phyloP scores from a whole-genome alignment of 1,140 invertebrate species.

The Dinothrombium tinctorium region DNA sequence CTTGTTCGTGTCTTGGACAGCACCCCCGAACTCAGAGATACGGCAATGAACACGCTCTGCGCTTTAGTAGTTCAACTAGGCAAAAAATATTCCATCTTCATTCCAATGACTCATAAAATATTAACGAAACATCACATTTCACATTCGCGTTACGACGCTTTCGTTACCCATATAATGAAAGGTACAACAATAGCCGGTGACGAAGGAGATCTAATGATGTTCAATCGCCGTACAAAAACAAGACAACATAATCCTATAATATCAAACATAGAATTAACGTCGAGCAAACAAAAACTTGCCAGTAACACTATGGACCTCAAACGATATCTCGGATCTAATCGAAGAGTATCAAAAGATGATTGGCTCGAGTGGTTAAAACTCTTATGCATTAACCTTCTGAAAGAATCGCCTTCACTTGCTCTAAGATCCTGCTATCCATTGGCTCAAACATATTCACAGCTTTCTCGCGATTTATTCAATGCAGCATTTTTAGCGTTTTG shows the following conservation, averaged over 20 bases:
- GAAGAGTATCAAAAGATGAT: slow-evolving; percentile 83
- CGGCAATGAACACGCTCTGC: slow-evolving; percentile 74
- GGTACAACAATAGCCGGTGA: slow-evolving; percentile 22
- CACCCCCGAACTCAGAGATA: slow-evolving; percentile 19
- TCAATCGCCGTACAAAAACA: slow-evolving; percentile 8
- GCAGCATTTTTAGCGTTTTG: slow-evolving; percentile 97
- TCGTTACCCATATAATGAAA: slow-evolving; percentile 26
- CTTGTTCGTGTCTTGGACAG: slow-evolving; percentile 55
- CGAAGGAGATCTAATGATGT: slow-evolving; percentile 21
- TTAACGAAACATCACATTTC: slow-evolving; percentile 54
- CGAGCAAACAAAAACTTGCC: slow-evolving; percentile 5
- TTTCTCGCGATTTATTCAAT: slow-evolving; percentile 87
- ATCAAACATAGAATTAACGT: background rate
- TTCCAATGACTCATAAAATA: slow-evolving; percentile 65
- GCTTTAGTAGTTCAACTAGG: slow-evolving; percentile 65
- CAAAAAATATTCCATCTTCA: slow-evolving; percentile 70
- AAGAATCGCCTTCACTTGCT: slow-evolving; percentile 82
- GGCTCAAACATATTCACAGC: slow-evolving; percentile 75
- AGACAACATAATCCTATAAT: background rate
- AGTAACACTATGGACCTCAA: slow-evolving; percentile 3
- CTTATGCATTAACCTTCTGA: slow-evolving; percentile 74
- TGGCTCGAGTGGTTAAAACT: slow-evolving; percentile 87
- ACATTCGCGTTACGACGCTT: slow-evolving; percentile 48
- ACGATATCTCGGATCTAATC: slow-evolving; percentile 17
- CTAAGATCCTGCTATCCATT: slow-evolving; percentile 65